These are phyloP conservation scores for Drosophila gunungcola DNA, from an alignment of 1,140 invertebrate genomes.

Conservation along the genomic window DNA sequence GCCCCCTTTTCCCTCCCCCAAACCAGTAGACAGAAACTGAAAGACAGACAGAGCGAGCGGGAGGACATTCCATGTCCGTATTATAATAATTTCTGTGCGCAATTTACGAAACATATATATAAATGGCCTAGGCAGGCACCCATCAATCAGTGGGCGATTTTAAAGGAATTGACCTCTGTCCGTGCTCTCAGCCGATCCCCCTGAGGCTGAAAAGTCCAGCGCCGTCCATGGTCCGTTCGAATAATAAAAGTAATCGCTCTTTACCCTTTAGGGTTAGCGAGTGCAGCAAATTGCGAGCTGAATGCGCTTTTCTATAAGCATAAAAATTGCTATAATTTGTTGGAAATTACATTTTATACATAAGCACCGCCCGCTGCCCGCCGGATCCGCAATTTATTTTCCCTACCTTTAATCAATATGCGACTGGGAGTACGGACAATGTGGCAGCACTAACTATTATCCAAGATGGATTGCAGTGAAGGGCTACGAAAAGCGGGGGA, in stretches of 20 bases:
- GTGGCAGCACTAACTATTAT: conserved; percentile 64
- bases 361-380: conserved; percentile 47
- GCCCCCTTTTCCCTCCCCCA: too few species aligned
- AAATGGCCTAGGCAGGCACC: conserved; percentile 73
- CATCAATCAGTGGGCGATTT: conserved; percentile 77
- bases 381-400: conserved; percentile 24
- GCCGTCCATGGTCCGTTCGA: conserved; percentile 34
- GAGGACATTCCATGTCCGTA: conserved; percentile 59
- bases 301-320: conserved; percentile 80
- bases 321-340: conserved; percentile 84
- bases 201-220: conserved; percentile 26
- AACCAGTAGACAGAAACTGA: not conserved
- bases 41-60: conserved; percentile 5
- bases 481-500: conserved; percentile 6
- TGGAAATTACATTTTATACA: conserved; percentile 81
- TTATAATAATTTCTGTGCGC: conserved; percentile 73
- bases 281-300: conserved; percentile 75
- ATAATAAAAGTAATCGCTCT: conserved; percentile 84
- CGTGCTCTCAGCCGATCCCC: conserved; percentile 13
- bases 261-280: conserved; percentile 83
- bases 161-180: conserved; percentile 65
- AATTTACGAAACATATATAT: conserved; percentile 64
- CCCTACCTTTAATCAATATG: conserved; percentile 73
- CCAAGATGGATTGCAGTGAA: conserved; percentile 68
- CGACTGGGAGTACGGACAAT: conserved; percentile 44